These are phyloP conservation scores for Drosophila ananassae DNA, from an alignment of 1,140 invertebrate genomes.

Conservation along the genomic window DNA sequence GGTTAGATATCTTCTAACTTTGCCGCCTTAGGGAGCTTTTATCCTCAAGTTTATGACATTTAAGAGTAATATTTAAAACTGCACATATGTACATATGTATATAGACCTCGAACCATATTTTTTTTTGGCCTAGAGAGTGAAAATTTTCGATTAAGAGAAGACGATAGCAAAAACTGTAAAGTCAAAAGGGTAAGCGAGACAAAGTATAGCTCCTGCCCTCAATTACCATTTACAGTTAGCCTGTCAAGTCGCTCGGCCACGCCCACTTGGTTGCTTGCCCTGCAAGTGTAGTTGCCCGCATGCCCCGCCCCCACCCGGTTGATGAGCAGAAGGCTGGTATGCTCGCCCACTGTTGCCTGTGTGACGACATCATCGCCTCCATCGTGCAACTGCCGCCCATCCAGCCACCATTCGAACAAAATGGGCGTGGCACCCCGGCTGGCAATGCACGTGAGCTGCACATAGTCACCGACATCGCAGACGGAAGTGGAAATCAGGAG, in stretches of 20 bases:
- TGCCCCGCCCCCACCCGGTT: slow-evolving; percentile 87
- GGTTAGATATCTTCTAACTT: slow-evolving; percentile 61
- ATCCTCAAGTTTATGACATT: not conserved
- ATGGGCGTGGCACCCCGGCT: slow-evolving; percentile 89
- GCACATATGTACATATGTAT: slow-evolving; percentile 38
- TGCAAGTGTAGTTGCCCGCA: slow-evolving; percentile 92
- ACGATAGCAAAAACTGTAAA: slow-evolving; percentile 36
- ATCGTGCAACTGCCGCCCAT: slow-evolving; percentile 82
- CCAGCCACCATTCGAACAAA: slow-evolving; percentile 87
- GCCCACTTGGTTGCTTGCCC: slow-evolving; percentile 90
- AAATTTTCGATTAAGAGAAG: slow-evolving; percentile 20
- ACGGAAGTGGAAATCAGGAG: slow-evolving; percentile 90
- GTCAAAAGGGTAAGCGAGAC: slow-evolving; percentile 14
- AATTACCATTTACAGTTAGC: slow-evolving; percentile 89
- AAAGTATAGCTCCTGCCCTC: slow-evolving; percentile 18
- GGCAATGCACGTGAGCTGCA: slow-evolving; percentile 89
- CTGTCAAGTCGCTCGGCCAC: slow-evolving; percentile 87
- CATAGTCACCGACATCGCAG: slow-evolving; percentile 90
- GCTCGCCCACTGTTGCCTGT: slow-evolving; percentile 85
- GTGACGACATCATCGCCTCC: slow-evolving; percentile 60
- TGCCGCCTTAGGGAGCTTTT: slow-evolving; percentile 10
- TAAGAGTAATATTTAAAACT: slow-evolving; percentile 3
- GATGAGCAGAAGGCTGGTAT: slow-evolving; percentile 84
- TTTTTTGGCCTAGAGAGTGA: slow-evolving; percentile 51
- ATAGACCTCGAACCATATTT: slow-evolving; percentile 44